phyloP scores from a whole-genome alignment of 1,140 invertebrate species.

The Pogonognathellus flavescens region DNA sequence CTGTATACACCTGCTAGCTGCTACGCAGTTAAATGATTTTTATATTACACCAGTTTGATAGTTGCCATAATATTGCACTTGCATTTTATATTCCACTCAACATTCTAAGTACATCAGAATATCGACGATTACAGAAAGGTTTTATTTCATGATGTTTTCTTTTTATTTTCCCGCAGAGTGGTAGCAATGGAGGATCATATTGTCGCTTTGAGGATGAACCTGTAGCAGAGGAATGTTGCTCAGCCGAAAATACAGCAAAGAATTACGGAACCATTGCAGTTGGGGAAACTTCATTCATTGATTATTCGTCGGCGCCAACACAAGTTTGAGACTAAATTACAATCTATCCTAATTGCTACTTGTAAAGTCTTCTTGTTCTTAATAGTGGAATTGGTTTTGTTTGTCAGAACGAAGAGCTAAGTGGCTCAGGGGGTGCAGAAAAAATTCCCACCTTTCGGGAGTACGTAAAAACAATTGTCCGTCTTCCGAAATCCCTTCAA shows the following conservation, averaged over 20 bases:
- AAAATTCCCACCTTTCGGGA: conserved; percentile 71
- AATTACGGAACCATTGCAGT: conserved; percentile 19
- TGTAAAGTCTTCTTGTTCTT: background rate
- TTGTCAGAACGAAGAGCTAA: background rate
- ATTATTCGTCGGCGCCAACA: background rate
- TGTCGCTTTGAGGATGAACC: background rate
- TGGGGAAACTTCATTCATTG: conserved; percentile 59
- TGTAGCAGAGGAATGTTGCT: background rate
- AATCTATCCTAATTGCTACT: background rate
- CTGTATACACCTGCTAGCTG: too few species aligned
- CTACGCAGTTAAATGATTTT: too few species aligned
- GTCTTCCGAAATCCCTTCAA: conserved; percentile 88
- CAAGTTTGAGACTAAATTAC: background rate
- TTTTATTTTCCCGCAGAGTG: background rate
- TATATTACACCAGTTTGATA: too few species aligned
- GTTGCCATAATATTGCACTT: too few species aligned
- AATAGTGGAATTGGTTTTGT: background rate
- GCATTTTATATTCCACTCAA: too few species aligned
- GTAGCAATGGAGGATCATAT: background rate
- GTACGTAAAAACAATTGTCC: conserved; percentile 89
- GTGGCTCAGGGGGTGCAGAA: background rate
- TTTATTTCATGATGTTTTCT: too few species aligned
- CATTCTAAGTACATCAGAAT: too few species aligned
- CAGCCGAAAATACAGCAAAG: background rate
- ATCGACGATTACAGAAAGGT: too few species aligned